A percentile compares a stretch with the other conserved stretches of the same genome.
Conservation (phyloP, 1,140 invertebrate genomes). For the Pantala flavescens region DNA sequence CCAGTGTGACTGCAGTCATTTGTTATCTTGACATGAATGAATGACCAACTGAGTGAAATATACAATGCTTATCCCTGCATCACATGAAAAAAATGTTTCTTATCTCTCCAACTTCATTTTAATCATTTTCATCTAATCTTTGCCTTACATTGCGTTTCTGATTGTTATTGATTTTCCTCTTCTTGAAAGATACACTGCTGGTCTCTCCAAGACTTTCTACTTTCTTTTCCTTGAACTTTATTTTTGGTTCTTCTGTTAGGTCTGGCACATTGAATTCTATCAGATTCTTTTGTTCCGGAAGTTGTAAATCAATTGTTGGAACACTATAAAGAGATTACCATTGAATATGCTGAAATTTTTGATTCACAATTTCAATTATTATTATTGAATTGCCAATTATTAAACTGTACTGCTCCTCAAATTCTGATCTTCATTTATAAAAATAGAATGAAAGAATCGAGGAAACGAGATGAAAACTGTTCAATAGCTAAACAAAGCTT, state of each 20-base stretch:
- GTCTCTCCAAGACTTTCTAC: neutral
- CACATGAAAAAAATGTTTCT: too few species aligned
- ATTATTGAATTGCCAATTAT: too few species aligned
- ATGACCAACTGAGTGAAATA: too few species aligned
- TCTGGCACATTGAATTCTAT: neutral
- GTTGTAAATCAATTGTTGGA: neutral
- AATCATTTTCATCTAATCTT: neutral
- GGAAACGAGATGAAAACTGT: too few species aligned
- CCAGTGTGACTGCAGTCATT: too few species aligned
- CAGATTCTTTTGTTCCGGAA: neutral
- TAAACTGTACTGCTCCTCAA: too few species aligned
- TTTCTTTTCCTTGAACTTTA: neutral
- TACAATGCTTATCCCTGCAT: too few species aligned
- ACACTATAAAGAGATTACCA: neutral
- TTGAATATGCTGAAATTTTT: neutral
- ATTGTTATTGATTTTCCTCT: neutral
- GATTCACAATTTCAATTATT: neutral
- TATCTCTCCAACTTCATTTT: neutral
- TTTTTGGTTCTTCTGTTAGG: neutral
- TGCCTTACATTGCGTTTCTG: constrained; percentile 5
- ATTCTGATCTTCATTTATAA: too few species aligned
- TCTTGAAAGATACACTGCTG: neutral
- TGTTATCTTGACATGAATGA: too few species aligned
- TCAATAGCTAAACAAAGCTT: too few species aligned
- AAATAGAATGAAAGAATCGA: too few species aligned